Conservation (phyloP, 1,140 invertebrate genomes). For the Ptiloglossa arizonensis region DNA sequence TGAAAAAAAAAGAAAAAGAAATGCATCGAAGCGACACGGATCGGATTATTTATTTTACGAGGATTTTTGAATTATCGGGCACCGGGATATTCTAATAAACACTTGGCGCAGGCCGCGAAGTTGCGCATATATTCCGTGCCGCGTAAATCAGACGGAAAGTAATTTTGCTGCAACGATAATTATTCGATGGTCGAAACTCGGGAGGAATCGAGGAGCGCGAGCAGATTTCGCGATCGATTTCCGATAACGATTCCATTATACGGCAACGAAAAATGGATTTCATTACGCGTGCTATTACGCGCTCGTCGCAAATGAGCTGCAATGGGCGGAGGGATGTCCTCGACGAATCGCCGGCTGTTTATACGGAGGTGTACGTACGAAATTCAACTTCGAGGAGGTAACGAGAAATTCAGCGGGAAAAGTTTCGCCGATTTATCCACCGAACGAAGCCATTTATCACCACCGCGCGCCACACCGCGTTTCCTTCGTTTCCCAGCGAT, state of each 20-base stretch:
- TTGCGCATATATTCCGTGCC: not conserved
- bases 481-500: not conserved
- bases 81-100: too few species aligned
- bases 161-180: not conserved
- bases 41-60: too few species aligned
- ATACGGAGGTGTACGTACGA: not conserved
- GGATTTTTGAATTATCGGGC: too few species aligned
- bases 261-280: slow-evolving; percentile 7
- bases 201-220: too few species aligned
- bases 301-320: not conserved
- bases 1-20: too few species aligned
- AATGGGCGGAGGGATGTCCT: not conserved
- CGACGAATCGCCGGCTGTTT: slow-evolving; percentile 6
- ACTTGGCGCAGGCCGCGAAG: not conserved
- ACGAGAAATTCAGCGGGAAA: not conserved
- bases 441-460: not conserved
- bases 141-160: not conserved
- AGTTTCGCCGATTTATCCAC: slow-evolving; percentile 19
- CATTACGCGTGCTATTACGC: not conserved
- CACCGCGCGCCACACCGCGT: not conserved
- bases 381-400: not conserved
- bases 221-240: slow-evolving; percentile 13
- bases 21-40: too few species aligned
- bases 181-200: not conserved
- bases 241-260: slow-evolving; percentile 6